Evolutionary conservation across 2,113 vertebrate species (phyloP), one percentile per base, ranked within the genome.

Genomic region (Platanista minor): DNA sequence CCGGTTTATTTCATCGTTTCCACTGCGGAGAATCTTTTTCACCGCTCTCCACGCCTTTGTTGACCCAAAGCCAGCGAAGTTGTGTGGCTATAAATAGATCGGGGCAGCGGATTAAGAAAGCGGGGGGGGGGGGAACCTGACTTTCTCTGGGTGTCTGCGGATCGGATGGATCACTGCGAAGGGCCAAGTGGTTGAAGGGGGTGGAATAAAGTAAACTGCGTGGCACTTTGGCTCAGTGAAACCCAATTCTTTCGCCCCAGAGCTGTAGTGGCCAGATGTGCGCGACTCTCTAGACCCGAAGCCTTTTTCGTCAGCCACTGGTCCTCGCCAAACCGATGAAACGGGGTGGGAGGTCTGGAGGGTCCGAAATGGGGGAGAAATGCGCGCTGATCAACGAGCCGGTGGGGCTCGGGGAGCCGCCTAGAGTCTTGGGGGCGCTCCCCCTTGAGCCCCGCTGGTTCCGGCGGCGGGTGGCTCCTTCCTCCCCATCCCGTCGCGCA

Each of bases 61-160:
- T 75, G 97, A 97, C 95, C 94, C 21, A 0, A 61, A 10, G 90
- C 83, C 96, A 72, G 83, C 1, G 39, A 95, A 97, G 96, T 97
- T 87, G 90, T n/a, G 29, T 10, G 74, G 41, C 36, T 82, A 9
- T 59, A 54, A 67, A 33, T 4, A 75, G 80, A 87, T 2, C 6
- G 39, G 64, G 61, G 49, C 83, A 29, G 82, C 87, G 23, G 80
- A 27, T 66, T n/a, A 74, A 39, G 61, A 64, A 39, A 43, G n/a
- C n/a, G n/a, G 0, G 23, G 9, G 17, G 1, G 0, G 43, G 59
- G 57, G 13, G 1, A 1, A 6, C 15, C n/a, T 23, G 89, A 39
- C 94, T 69, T 33, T 64, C 62, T 41, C 52, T 8, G 66, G 85
- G 85, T 10, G 59, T 62, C 57, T 3, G 2, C 1, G 54, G 83